Conservation (phyloP, 2,888 invertebrate species). For the Ichneumoninae sp. region DNA sequence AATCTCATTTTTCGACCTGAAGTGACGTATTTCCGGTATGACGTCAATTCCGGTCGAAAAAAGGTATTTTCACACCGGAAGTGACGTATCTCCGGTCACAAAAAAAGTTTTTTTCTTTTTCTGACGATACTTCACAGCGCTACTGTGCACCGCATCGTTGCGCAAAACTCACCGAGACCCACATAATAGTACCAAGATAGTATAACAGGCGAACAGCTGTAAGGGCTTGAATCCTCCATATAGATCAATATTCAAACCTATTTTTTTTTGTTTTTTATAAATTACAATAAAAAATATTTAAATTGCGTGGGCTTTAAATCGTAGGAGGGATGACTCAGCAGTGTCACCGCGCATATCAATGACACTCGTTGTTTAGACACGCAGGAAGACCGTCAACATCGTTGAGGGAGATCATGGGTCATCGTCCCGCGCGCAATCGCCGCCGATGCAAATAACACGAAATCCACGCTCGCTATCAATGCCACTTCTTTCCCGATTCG, state of each 20-base stretch:
- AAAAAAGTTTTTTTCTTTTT: no score
- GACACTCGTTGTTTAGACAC: conserved; percentile 16
- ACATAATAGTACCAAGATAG: no score
- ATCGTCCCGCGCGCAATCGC: conserved; percentile 42
- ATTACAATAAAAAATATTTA: not conserved
- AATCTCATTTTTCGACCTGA: no score
- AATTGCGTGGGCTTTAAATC: not conserved
- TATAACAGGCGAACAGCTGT: no score
- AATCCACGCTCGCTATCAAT: not conserved
- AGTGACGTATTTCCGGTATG: no score
- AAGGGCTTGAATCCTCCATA: not conserved
- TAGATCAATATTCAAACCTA: no score
- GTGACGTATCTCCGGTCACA: no score
- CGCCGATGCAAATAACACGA: not conserved
- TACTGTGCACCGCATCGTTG: no score
- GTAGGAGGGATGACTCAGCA: conserved; percentile 1
- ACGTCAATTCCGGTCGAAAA: no score
- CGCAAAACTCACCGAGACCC: no score
- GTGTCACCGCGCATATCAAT: conserved; percentile 2
- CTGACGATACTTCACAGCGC: no score
- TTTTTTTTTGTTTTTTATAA: not conserved
- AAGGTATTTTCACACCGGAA: no score
- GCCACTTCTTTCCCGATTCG: not conserved
- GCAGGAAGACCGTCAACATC: conserved; percentile 31
- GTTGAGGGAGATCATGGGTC: conserved; percentile 29